A percentile compares a stretch with the other conserved stretches of the same genome.
Evolutionary conservation across 2,113 vertebrate genomes (phyloP).

Genomic region (western clawed frog (Xenopus tropicalis)): DNA sequence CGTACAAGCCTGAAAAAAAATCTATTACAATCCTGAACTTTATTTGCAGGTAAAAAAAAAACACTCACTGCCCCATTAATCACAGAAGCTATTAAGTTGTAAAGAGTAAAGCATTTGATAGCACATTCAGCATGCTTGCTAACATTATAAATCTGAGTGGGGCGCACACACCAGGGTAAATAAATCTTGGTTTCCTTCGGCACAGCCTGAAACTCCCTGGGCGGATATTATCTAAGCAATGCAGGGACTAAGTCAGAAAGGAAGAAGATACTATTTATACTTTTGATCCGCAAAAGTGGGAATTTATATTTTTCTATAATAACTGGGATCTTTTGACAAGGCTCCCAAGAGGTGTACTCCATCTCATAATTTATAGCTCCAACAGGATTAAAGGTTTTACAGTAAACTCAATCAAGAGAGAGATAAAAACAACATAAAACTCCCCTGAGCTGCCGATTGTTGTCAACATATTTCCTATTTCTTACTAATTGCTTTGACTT

Average conservation of each 20-base stretch:
- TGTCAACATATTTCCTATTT: not conserved
- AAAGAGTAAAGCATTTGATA: constrained; percentile 5
- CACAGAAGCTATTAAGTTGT: not conserved
- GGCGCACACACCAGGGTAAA: constrained; percentile 1
- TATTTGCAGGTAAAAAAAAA: too few relatives aligned
- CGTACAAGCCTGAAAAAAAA: too few relatives aligned
- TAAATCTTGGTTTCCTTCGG: constrained; percentile 9
- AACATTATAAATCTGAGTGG: constrained; percentile 11
- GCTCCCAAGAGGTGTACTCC: not conserved
- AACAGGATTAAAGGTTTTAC: too few relatives aligned
- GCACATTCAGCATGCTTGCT: constrained; percentile 3
- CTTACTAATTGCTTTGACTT: not conserved
- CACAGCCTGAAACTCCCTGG: constrained; percentile 7
- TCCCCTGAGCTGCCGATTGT: not conserved
- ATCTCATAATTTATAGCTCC: not conserved
- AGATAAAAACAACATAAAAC: not conserved
- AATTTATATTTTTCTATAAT: constrained; percentile 18
- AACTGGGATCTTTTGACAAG: not conserved
- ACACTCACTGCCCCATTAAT: not conserved
- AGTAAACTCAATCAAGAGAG: not conserved
- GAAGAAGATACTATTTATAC: constrained; percentile 19
- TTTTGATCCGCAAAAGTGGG: not conserved
- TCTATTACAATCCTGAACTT: too few relatives aligned
- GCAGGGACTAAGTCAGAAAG: constrained; percentile 13
- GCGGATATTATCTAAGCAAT: constrained; percentile 18